phyloP scores from a whole-genome alignment of 2,113 vertebrate species.

The Tupaia tana region DNA sequence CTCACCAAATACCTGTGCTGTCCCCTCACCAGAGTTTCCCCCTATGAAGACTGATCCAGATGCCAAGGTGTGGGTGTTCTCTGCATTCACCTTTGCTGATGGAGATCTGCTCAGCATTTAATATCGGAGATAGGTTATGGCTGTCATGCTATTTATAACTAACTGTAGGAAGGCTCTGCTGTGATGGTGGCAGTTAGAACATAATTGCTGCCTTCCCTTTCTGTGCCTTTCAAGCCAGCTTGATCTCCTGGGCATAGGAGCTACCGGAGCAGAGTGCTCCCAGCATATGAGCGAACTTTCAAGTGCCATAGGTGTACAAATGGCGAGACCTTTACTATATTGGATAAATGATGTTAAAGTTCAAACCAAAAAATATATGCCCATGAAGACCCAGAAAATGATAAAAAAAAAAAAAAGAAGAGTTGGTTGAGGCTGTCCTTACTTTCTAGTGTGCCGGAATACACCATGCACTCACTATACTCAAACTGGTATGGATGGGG shows the following conservation, averaged over 20 bases:
- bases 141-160: not conserved
- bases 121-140: not conserved
- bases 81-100: not conserved
- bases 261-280: not conserved
- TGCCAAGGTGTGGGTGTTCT: not conserved
- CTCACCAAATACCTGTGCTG: not conserved
- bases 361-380: not conserved
- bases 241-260: not conserved
- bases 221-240: not conserved
- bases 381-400: not conserved
- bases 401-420: not conserved
- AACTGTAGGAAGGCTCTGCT: not conserved
- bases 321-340: not conserved
- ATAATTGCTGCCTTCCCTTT: not conserved
- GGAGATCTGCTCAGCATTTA: not conserved
- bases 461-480: not conserved
- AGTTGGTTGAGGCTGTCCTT: not conserved
- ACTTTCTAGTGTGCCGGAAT: not conserved
- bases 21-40: not conserved
- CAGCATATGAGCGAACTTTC: not conserved
- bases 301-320: not conserved
- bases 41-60: not conserved
- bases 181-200: not conserved
- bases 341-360: not conserved
- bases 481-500: not conserved